A percentile compares a stretch with the other conserved stretches of the same genome.
Evolutionary conservation across 2,797 vertebrate species (phyloP).

Genomic region (Remorina albescens): DNA sequence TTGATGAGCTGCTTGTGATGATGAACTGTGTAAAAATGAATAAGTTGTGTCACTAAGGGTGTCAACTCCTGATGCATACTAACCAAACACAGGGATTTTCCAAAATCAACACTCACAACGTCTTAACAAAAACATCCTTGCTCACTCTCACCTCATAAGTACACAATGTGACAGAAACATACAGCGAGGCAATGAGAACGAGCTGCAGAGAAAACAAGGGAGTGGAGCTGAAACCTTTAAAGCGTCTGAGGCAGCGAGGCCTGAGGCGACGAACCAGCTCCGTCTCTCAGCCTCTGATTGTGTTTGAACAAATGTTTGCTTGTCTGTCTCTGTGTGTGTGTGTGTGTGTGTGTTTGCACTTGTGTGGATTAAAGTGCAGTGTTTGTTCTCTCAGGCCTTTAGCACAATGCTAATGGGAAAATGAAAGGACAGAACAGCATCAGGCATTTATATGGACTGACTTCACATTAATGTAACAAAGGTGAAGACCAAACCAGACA

Average conservation of each 20-base stretch:
- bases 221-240: conserved; percentile 69
- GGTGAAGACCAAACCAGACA: conserved; percentile 25
- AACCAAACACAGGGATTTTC: conserved; percentile 67
- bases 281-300: conserved; percentile 70
- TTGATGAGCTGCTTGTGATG: background rate
- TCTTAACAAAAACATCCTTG: conserved; percentile 66
- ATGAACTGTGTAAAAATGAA: conserved; percentile 9
- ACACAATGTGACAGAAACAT: conserved; percentile 64
- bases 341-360: conserved; percentile 64
- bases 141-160: conserved; percentile 57
- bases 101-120: conserved; percentile 66
- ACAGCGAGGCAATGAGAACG: conserved; percentile 62
- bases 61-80: conserved; percentile 48
- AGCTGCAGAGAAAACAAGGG: conserved; percentile 82
- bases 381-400: conserved; percentile 71
- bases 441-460: conserved; percentile 52
- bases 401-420: conserved; percentile 66
- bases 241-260: conserved; percentile 31
- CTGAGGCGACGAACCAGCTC: conserved; percentile 60
- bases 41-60: conserved; percentile 52
- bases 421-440: conserved; percentile 40
- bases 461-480: conserved; percentile 19
- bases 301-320: conserved; percentile 65
- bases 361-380: conserved; percentile 63
- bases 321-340: conserved; percentile 54